Evolutionary conservation across 2,797 vertebrate species (phyloP).

Genomic region (Phataginus tetradactyla): DNA sequence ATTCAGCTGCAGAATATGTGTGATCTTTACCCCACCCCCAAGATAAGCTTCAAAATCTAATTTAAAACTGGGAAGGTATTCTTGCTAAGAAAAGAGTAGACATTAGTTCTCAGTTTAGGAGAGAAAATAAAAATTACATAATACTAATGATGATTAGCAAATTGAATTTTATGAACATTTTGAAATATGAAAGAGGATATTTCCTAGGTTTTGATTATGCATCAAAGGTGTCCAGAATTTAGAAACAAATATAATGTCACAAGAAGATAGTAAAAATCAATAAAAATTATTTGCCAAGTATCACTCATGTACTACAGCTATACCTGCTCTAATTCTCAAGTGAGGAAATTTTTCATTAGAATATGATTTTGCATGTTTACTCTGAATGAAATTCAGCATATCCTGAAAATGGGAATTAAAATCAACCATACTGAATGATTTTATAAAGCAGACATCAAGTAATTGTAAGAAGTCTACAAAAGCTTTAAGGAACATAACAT

Average conservation of each 20-base stretch:
- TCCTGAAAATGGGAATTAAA: slow-evolving; percentile 50
- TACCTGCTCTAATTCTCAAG: not conserved
- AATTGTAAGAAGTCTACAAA: not conserved
- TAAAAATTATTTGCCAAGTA: not conserved
- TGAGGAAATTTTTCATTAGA: slow-evolving; percentile 41
- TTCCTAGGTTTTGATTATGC: not conserved
- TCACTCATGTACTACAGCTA: not conserved
- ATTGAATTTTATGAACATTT: slow-evolving; percentile 14
- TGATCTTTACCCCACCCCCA: not conserved
- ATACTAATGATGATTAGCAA: not conserved
- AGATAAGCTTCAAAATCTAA: not conserved
- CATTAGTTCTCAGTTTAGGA: not conserved
- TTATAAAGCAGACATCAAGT: slow-evolving; percentile 28
- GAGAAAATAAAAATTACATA: not conserved
- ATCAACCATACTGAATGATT: slow-evolving; percentile 53
- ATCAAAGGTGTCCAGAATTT: not conserved
- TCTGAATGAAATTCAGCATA: slow-evolving; percentile 22
- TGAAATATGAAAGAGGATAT: not conserved
- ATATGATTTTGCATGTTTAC: not conserved
- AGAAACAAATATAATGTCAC: slow-evolving; percentile 22
- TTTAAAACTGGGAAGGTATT: not conserved
- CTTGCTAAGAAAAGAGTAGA: not conserved
- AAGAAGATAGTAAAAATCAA: not conserved
- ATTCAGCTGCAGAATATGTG: not conserved
- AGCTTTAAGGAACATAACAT: not conserved